Percentiles rank a stretch among this genome's conserved stretches.
Evolutionary conservation across 2,888 invertebrate species (phyloP).

Genomic region (Clepsis dumicolana): DNA sequence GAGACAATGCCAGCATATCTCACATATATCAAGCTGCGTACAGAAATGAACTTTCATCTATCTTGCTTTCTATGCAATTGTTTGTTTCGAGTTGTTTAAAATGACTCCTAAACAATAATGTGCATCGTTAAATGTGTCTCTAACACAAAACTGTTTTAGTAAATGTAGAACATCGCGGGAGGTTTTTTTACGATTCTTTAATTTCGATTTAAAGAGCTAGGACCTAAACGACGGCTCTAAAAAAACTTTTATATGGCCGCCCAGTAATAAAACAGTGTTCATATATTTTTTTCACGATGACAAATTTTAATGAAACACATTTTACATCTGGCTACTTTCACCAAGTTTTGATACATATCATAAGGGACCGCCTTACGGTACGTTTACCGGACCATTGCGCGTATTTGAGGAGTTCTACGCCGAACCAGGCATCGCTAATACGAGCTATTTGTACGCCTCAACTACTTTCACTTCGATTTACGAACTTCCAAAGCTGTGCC

Average conservation of each 20-base stretch:
- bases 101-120: conserved; percentile 11
- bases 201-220: not conserved
- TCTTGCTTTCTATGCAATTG: conserved; percentile 38
- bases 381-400: too few species aligned
- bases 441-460: too few species aligned
- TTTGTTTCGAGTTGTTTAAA: conserved; percentile 12
- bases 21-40: conserved; percentile 37
- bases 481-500: too few species aligned
- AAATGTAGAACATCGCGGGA: not conserved
- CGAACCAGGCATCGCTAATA: too few species aligned
- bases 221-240: not conserved
- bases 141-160: not conserved
- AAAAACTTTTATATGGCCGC: not conserved
- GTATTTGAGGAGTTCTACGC: too few species aligned
- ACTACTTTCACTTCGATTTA: too few species aligned
- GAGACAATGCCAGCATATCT: conserved; percentile 35
- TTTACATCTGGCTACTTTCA: not conserved
- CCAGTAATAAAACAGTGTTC: not conserved
- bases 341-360: too few species aligned
- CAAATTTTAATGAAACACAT: not conserved
- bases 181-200: not conserved
- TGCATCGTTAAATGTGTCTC: not conserved
- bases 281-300: not conserved
- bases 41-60: conserved; percentile 37
- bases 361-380: too few species aligned